A percentile compares a stretch with the other conserved stretches of the same genome.
These are phyloP conservation scores for Pseudonaja textilis DNA, from an alignment of 2,113 vertebrate species.

Conservation along the genomic window DNA sequence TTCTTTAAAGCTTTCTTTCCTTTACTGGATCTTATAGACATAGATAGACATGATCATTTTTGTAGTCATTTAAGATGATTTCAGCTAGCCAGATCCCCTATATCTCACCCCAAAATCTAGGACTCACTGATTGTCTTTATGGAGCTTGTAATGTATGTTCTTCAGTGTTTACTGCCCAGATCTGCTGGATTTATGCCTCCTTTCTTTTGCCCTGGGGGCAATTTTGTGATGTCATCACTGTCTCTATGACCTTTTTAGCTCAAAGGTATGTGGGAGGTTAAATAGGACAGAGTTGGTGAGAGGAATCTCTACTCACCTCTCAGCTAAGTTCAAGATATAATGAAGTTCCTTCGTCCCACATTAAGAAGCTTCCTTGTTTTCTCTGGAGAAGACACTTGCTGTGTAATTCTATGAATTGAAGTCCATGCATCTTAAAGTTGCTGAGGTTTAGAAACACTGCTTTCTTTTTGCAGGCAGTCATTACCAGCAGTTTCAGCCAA, in stretches of 20 bases:
- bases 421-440: no score
- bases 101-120: neutral
- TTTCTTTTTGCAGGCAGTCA: no score
- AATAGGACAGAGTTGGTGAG: neutral
- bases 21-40: neutral
- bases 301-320: neutral
- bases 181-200: neutral
- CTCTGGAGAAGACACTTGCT: neutral
- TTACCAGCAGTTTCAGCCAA: no score
- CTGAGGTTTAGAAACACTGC: no score
- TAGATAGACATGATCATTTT: neutral
- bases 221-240: slow-evolving; percentile 22
- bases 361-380: neutral
- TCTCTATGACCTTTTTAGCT: slow-evolving; percentile 20
- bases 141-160: slow-evolving; percentile 11
- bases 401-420: neutral
- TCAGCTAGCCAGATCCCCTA: neutral
- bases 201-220: neutral
- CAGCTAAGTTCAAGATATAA: neutral
- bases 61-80: neutral
- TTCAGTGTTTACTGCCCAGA: slow-evolving; percentile 9
- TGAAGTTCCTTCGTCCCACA: neutral
- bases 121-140: slow-evolving; percentile 1
- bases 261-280: neutral
- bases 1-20: neutral